Evolutionary conservation across 2,888 invertebrate species (phyloP).

Genomic region (Acrobasis repandana): DNA sequence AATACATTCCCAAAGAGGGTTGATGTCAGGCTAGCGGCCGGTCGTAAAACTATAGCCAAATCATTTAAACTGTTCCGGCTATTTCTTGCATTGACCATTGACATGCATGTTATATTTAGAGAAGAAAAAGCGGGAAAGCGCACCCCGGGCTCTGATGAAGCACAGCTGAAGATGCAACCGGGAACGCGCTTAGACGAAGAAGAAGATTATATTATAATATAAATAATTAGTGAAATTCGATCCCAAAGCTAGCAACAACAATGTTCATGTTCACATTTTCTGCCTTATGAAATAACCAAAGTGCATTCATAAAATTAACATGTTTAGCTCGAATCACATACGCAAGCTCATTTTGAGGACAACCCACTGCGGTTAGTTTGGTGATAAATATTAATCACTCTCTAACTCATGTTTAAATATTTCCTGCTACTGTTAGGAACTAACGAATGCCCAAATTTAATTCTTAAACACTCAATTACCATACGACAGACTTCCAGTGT

Average conservation of each 20-base stretch:
- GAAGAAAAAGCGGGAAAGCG: no score
- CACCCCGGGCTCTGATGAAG: no score
- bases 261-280: neutral
- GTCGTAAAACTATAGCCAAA: no score
- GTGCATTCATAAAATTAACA: slow-evolving; percentile 54
- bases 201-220: no score
- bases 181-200: no score
- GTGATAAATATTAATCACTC: slow-evolving; percentile 76
- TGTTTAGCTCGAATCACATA: slow-evolving; percentile 38
- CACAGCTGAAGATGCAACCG: no score
- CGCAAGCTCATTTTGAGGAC: slow-evolving; percentile 38
- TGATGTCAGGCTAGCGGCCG: no score
- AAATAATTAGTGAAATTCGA: slow-evolving; percentile 4
- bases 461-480: slow-evolving; percentile 68
- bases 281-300: slow-evolving; percentile 31
- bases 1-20: no score
- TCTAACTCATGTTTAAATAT: slow-evolving; percentile 70
- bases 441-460: slow-evolving; percentile 59
- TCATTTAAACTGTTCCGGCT: no score
- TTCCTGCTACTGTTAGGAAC: slow-evolving; percentile 74
- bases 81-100: no score
- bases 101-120: no score
- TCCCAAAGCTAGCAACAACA: neutral
- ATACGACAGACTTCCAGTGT: slow-evolving; percentile 56
- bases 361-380: slow-evolving; percentile 43